phyloP scores from a whole-genome alignment of 2,113 vertebrate species.

The Daphoenositta chrysoptera region DNA sequence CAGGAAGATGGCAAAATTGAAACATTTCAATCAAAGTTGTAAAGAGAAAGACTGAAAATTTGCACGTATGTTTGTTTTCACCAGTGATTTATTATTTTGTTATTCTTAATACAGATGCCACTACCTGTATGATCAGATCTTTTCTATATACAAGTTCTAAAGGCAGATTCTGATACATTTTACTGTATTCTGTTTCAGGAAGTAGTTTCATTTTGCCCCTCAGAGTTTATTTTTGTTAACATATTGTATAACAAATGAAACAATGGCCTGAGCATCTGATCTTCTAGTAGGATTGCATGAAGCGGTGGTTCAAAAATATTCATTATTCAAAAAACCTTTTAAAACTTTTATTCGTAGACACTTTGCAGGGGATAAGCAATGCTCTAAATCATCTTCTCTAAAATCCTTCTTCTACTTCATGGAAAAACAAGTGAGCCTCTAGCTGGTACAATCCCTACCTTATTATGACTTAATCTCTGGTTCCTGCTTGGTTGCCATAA shows the following conservation, averaged over 20 bases:
- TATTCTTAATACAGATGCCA: not conserved
- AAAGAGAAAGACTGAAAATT: not conserved
- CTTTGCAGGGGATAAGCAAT: not conserved
- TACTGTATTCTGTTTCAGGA: not conserved
- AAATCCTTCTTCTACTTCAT: not conserved
- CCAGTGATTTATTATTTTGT: not conserved
- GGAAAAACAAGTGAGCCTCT: not conserved
- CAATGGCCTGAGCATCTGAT: not conserved
- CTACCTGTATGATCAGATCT: not conserved
- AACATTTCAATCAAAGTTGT: not conserved
- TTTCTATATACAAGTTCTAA: not conserved
- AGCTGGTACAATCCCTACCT: not conserved
- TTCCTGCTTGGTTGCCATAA: conserved; percentile 24
- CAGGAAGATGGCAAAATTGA: accelerated
- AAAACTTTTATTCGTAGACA: not conserved
- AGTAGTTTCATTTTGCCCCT: not conserved
- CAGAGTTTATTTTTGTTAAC: not conserved
- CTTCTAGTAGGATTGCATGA: not conserved
- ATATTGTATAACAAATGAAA: not conserved
- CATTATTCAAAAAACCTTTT: not conserved
- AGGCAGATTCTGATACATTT: not conserved
- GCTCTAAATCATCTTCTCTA: not conserved
- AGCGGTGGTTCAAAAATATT: not conserved
- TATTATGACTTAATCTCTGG: conserved; percentile 47
- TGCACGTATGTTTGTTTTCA: not conserved